Evolutionary conservation across 2,113 vertebrate species (phyloP).

Genomic region (Nyctereutes procyonoides): DNA sequence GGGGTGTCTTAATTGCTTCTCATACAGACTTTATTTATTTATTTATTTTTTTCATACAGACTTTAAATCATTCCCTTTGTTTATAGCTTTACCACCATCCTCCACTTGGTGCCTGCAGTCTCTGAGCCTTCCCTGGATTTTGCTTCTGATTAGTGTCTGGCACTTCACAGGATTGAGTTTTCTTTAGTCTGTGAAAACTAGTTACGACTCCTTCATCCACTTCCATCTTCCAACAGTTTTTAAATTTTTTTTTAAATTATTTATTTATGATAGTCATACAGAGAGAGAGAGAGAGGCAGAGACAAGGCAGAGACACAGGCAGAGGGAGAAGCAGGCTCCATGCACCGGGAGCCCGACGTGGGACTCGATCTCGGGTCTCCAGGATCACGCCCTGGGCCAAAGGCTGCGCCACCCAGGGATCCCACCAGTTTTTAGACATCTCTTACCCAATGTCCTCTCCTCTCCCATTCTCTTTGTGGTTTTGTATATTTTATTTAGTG

Average conservation of each 20-base stretch:
- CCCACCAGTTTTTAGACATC: not conserved
- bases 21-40: not conserved
- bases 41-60: too few relatives aligned
- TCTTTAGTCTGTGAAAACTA: not conserved
- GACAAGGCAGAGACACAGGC: too few relatives aligned
- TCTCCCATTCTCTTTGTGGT: not conserved
- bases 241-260: too few relatives aligned
- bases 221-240: not conserved
- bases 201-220: not conserved
- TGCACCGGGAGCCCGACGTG: too few relatives aligned
- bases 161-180: not conserved
- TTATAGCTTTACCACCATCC: not conserved
- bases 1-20: not conserved
- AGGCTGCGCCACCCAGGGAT: too few relatives aligned
- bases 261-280: too few relatives aligned
- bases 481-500: constrained; percentile 6
- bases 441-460: not conserved
- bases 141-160: not conserved
- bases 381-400: too few relatives aligned
- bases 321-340: too few relatives aligned
- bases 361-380: too few relatives aligned
- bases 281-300: too few relatives aligned
- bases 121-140: not conserved
- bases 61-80: not conserved
- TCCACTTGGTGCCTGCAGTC: not conserved